These are phyloP conservation scores for Lepidurus apus DNA, from an alignment of 1,140 invertebrate genomes.

Conservation along the genomic window DNA sequence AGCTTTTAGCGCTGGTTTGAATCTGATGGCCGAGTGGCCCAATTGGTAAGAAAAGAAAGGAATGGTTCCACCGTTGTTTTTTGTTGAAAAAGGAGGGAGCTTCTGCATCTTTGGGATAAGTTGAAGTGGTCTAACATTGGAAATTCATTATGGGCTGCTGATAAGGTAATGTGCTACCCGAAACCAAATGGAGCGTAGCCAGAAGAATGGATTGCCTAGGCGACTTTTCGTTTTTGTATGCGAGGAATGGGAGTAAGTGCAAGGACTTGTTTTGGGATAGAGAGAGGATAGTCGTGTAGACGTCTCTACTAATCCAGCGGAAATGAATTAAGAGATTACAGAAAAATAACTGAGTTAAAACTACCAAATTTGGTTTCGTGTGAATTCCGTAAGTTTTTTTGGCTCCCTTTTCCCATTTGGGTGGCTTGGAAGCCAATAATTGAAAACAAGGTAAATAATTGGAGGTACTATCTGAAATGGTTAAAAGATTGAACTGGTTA, in stretches of 20 bases:
- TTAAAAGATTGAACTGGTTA: background rate
- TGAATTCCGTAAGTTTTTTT: background rate
- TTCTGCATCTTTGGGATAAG: background rate
- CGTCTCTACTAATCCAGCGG: background rate
- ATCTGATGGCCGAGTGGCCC: too few species aligned
- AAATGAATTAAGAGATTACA: slow-evolving; percentile 11
- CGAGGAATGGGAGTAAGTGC: background rate
- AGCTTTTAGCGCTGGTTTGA: too few species aligned
- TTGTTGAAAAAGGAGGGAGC: background rate
- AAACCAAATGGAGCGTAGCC: background rate
- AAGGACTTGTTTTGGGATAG: background rate
- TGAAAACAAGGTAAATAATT: background rate
- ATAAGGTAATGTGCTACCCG: slow-evolving; percentile 10
- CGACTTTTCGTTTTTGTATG: background rate
- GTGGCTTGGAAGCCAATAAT: background rate
- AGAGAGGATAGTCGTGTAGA: background rate
- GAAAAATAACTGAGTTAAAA: background rate
- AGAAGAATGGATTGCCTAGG: background rate
- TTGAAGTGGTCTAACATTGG: background rate
- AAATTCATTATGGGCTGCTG: slow-evolving; percentile 14
- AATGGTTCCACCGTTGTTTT: too few species aligned
- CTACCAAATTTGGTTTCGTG: background rate
- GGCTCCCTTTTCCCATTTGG: background rate
- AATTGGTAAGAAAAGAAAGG: too few species aligned
- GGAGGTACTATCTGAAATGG: too few species aligned